Evolutionary conservation across 1,140 invertebrate genomes (phyloP), one percentile per base, ranked within the genome.

Genomic region (Listronotus oregonensis): DNA sequence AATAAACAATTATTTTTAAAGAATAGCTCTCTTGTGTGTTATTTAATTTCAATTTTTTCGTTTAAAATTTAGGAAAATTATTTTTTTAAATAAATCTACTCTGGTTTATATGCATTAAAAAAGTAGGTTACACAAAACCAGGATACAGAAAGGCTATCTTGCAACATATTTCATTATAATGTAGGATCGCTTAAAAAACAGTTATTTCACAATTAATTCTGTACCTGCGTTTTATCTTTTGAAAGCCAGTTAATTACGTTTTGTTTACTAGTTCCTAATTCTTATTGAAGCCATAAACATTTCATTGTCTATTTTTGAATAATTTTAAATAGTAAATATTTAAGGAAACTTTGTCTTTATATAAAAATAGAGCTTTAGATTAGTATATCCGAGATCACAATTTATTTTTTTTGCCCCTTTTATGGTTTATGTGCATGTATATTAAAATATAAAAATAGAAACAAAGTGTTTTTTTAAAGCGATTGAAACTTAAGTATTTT

Each of bases 111-210:
- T 37, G 43, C 17, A 39, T 31, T 40, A 11, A 51, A 63, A 71
- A 73, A 73, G 71, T 73, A 69, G 71, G 71, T 73, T 73, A 73
- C 27, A 15, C 17, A n/a, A 55, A 46, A 67, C 51, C 64, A 70
- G 67, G 64, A 71, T 65, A 66, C 66, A 54, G 56, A 52, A 62
- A 59, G 44, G 40, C 50, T 52, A 46, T 68, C 51, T 69, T 69
- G 32, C 67, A 65, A 68, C 59, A 67, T 55, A 69, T 66, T 72
- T 70, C 66, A 64, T 62, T 66, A 67, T 60, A 56, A 40, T 54
- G 14, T 21, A 18, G 15, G 6, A 9, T 18, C 12, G 5, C 7
- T n/a, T 10, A 50, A 18, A 31, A 18, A 18, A 21, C 21, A 21
- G 18, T 50, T 50, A 21, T 21, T 50, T 50, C 12, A 7, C 21